These are phyloP conservation scores for Ceyx margarethae DNA, from an alignment of 2,113 vertebrate genomes.

Conservation along the genomic window DNA sequence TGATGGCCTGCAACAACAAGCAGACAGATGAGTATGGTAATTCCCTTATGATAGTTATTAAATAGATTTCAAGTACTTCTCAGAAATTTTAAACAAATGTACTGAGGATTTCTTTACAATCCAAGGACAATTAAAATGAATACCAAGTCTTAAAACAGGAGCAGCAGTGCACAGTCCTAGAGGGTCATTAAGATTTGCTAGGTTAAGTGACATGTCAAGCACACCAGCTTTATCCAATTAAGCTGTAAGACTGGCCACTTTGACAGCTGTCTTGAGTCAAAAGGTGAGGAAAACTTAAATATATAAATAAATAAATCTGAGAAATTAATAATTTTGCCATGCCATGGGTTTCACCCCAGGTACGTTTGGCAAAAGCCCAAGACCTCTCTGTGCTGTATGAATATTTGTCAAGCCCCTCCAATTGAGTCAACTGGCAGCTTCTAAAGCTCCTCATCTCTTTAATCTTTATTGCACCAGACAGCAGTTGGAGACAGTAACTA, in stretches of 20 bases:
- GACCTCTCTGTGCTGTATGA: neutral
- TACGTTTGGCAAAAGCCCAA: neutral
- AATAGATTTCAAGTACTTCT: neutral
- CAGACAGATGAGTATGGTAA: neutral
- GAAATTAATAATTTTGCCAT: neutral
- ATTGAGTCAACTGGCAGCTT: neutral
- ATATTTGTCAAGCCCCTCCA: neutral
- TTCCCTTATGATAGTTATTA: neutral
- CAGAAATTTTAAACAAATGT: neutral
- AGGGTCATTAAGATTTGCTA: neutral
- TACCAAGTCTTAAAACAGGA: slow-evolving; percentile 12
- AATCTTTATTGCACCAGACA: slow-evolving; percentile 63
- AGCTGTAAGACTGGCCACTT: neutral
- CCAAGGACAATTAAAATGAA: neutral
- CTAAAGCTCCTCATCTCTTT: slow-evolving; percentile 49
- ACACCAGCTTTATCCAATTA: slow-evolving; percentile 11
- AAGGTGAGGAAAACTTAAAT: neutral
- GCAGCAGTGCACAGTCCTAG: neutral
- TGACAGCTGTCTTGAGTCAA: neutral
- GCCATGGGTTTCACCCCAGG: neutral
- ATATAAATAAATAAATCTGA: neutral
- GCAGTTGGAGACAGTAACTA: slow-evolving; percentile 57
- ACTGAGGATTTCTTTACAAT: neutral
- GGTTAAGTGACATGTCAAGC: neutral
- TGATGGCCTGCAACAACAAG: neutral